Conservation (phyloP, 1,140 invertebrate genomes). For the Hyposmocoma kahamanoa region DNA sequence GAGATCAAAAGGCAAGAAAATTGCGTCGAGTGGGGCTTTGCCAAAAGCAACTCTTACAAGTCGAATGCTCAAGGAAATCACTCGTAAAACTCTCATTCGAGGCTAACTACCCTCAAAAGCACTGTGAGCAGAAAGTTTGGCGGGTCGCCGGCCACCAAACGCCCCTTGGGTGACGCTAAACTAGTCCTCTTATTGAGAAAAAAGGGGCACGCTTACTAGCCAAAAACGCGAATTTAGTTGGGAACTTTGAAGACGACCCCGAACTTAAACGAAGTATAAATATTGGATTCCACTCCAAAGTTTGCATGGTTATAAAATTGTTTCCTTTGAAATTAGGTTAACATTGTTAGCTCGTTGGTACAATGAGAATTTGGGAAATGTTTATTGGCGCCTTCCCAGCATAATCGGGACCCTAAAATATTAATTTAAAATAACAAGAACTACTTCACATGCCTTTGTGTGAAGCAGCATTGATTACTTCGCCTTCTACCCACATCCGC, state of each 20-base stretch:
- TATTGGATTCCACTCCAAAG: too few species aligned
- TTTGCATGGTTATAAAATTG: too few species aligned
- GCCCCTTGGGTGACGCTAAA: constrained; percentile 25
- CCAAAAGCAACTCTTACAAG: constrained; percentile 6
- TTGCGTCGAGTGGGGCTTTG: constrained; percentile 3
- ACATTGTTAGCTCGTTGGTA: too few species aligned
- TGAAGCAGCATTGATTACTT: constrained; percentile 12
- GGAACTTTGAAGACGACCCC: too few species aligned
- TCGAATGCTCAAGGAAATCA: constrained; percentile 8
- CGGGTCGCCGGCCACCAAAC: constrained; percentile 26
- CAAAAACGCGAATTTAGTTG: constrained; percentile 18
- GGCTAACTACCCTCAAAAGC: constrained; percentile 48
- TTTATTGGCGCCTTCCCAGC: too few species aligned
- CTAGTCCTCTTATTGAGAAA: constrained; percentile 16
- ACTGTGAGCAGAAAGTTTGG: constrained; percentile 46
- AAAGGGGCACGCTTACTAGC: not conserved
- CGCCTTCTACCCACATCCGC: not conserved
- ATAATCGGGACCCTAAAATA: too few species aligned
- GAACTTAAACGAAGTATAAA: too few species aligned
- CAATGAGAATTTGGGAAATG: too few species aligned
- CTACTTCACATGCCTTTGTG: too few species aligned
- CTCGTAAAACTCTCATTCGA: constrained; percentile 51
- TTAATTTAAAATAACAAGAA: too few species aligned
- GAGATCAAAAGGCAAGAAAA: not conserved
- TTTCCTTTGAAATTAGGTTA: too few species aligned